Evolutionary conservation across 2,797 vertebrate species (phyloP).

Genomic region (Peromyscus eremicus): DNA sequence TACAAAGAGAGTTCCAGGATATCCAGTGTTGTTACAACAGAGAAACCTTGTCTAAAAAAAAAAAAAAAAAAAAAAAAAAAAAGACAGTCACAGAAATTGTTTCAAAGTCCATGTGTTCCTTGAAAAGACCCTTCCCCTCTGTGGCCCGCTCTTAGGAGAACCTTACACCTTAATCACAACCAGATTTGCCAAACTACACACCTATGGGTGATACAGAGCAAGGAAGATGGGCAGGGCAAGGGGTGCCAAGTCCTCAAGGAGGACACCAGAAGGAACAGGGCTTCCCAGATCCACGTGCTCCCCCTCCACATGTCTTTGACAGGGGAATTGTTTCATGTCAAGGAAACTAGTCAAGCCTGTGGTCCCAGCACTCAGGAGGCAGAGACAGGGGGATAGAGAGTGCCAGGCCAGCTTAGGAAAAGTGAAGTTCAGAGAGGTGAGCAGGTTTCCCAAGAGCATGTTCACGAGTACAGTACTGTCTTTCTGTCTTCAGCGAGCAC

Average conservation of each 20-base stretch:
- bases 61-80: no score
- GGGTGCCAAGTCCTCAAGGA: neutral
- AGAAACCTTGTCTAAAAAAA: no score
- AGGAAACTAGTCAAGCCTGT: neutral
- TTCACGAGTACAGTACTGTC: neutral
- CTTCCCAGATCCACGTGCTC: neutral
- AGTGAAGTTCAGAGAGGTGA: neutral
- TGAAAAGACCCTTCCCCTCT: neutral
- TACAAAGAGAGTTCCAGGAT: no score
- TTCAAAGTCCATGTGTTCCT: rapidly evolving
- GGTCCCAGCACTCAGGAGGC: neutral
- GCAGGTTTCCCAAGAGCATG: neutral
- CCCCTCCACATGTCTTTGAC: neutral
- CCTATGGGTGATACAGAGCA: rapidly evolving
- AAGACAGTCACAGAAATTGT: neutral
- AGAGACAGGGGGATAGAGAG: neutral
- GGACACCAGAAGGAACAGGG: neutral
- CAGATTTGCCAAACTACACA: neutral
- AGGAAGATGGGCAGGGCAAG: rapidly evolving
- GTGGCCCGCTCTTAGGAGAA: neutral
- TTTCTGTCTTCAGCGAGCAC: neutral
- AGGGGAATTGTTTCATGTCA: neutral
- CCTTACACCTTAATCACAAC: neutral
- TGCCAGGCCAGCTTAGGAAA: neutral
- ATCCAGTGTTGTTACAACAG: neutral